Evolutionary conservation across 92 coral and sea anemone genomes (phyloP).

Genomic region (Anthopleura xanthogrammica): DNA sequence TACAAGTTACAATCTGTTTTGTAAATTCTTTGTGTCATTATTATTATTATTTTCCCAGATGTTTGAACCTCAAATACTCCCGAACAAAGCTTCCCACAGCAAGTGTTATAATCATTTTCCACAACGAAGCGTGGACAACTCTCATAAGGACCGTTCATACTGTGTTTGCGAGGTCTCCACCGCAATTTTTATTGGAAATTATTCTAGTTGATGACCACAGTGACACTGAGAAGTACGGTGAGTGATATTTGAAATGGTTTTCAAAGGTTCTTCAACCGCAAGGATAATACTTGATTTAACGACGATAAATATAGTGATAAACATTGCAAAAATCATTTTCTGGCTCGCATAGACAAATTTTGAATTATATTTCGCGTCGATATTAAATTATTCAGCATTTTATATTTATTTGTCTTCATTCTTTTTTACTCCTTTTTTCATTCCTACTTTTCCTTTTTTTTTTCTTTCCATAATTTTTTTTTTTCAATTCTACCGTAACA

Average conservation of each 20-base stretch:
- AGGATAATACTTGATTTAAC: not conserved
- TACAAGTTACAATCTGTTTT: not conserved
- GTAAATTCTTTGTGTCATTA: not conserved
- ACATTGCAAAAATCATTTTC: not conserved
- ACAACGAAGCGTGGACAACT: conserved; percentile 98
- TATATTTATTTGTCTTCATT: not conserved
- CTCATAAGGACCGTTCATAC: conserved; percentile 90
- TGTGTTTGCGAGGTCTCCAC: conserved; percentile 87
- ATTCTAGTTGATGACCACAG: conserved; percentile 92
- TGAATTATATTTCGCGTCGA: not conserved
- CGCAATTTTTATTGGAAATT: conserved; percentile 71
- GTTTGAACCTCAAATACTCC: conserved; percentile 68
- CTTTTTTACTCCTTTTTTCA: not conserved
- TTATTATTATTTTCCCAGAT: conserved; percentile 48
- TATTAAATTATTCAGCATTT: not conserved
- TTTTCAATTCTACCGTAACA: not conserved
- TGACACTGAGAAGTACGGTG: conserved; percentile 70
- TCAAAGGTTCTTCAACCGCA: not conserved
- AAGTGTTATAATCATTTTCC: conserved; percentile 89
- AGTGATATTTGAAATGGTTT: conserved; percentile 12
- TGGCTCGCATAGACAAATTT: not conserved
- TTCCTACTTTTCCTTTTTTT: not conserved
- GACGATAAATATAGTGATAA: not conserved
- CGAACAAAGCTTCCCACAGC: conserved; percentile 69
- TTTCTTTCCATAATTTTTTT: not conserved